phyloP scores from a whole-genome alignment of 2,113 vertebrate genomes.

The Origma solitaria region DNA sequence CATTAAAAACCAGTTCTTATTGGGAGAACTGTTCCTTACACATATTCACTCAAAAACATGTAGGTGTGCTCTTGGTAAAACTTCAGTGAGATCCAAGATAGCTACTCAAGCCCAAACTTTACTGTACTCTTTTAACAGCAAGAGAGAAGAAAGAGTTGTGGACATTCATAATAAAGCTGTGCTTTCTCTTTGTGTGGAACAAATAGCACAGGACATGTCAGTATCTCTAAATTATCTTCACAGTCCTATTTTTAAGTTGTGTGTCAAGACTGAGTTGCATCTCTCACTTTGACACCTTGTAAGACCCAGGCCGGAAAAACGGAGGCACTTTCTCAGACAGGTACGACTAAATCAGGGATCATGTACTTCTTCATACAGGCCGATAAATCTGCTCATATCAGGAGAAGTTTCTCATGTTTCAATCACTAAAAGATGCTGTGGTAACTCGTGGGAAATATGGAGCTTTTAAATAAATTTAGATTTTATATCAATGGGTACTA shows the following conservation, averaged over 20 bases:
- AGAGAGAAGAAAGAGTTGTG: background rate
- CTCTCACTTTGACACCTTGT: background rate
- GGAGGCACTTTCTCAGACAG: background rate
- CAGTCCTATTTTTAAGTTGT: too few species aligned
- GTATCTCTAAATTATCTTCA: too few species aligned
- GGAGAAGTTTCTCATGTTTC: background rate
- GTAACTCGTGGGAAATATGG: background rate
- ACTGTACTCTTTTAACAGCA: background rate
- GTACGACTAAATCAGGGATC: background rate
- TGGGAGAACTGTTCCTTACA: background rate
- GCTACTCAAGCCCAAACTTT: background rate
- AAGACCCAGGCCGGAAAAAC: background rate
- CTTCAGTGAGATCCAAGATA: background rate
- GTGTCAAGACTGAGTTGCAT: background rate
- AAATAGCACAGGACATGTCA: background rate
- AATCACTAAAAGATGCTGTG: background rate
- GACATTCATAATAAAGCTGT: background rate
- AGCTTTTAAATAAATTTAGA: background rate
- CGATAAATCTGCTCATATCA: background rate
- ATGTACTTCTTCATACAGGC: background rate
- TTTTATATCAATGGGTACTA: background rate
- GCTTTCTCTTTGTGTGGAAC: background rate
- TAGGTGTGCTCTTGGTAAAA: background rate
- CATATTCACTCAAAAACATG: accelerated
- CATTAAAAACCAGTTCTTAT: background rate